Base-by-base conservation (phyloP, 2,888 invertebrate species). In the Parochlus steinenii region DNA sequence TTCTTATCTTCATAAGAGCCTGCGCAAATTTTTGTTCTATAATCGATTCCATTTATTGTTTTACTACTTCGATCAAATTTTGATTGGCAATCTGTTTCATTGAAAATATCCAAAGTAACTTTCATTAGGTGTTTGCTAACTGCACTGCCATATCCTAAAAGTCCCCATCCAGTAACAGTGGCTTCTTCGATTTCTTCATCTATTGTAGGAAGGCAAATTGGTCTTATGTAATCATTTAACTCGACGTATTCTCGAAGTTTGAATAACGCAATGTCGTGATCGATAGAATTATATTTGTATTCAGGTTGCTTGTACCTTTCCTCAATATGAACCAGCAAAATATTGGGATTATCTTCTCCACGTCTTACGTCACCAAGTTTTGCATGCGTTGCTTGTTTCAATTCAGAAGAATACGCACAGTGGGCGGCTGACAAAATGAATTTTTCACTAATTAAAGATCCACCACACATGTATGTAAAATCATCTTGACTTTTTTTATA, bases 261-360 rank as follows among this genome's bases (percentile, higher is more conserved):
- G 20, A 61, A 47, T 3, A 63, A 40, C 4, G 56, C 58, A 19
- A 63, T 55, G 40, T 62, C 62, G 40, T 58, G 49, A 33, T 47
- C n/a, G n/a, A n/a, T n/a, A n/a, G n/a, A n/a, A n/a, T n/a, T n/a
- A n/a, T n/a, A n/a, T n/a, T n/a, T n/a, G n/a, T n/a, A n/a, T n/a
- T n/a, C n/a, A 16, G 34, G 34, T 22, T 34, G 27, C 2, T 12
- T 10, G 20, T 28, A 16, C 28, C 34, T 19, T 16, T 34, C n/a
- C n/a, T 15, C 11, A 10, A 34, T 34, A 11, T 10, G 15, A 14
- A 28, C 27, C 5, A 28, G 27, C 16, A 16, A 34, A 11, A 22
- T 18, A n/a, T 34, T 34, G 10, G 14, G 6, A 8, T 11, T 34
- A 6, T 28, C 20, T n/a, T 11, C 7, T 16, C 16, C 6, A 22